Conservation (phyloP, 2,113 vertebrate genomes). For the Vulpes vulpes region DNA sequence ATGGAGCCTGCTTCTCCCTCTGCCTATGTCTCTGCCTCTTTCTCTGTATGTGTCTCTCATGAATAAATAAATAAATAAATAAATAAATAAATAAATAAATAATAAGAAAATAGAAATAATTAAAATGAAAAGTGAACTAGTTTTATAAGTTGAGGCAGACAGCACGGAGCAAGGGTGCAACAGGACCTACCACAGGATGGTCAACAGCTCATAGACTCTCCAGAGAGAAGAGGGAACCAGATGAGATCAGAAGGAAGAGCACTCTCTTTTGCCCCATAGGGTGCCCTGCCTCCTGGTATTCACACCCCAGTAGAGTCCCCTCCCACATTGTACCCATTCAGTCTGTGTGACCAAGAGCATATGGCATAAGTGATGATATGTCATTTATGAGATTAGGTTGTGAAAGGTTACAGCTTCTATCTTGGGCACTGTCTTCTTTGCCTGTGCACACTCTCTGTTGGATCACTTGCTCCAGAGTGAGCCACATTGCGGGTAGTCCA, state of each 20-base stretch:
- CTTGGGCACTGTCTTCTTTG: neutral
- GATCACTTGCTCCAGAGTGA: neutral
- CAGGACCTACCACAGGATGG: neutral
- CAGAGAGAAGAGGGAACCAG: neutral
- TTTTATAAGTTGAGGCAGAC: neutral
- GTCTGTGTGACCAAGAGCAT: neutral
- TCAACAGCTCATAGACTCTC: neutral
- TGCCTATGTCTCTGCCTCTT: no score
- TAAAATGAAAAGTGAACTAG: neutral
- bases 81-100: no score
- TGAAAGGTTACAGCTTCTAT: neutral
- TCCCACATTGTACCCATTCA: neutral
- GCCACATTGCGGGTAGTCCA: neutral
- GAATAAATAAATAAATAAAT: no score
- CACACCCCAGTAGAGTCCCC: neutral
- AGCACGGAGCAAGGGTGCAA: neutral
- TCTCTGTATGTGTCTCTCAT: no score
- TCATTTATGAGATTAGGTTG: neutral
- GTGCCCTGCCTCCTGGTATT: neutral
- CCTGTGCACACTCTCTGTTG: neutral
- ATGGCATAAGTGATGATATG: neutral
- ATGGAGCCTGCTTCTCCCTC: no score
- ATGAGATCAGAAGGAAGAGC: neutral
- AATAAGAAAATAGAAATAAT: neutral
- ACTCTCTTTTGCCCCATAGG: neutral